phyloP scores from a whole-genome alignment of 2,888 invertebrate genomes.

The Linnaemya vulpina region DNA sequence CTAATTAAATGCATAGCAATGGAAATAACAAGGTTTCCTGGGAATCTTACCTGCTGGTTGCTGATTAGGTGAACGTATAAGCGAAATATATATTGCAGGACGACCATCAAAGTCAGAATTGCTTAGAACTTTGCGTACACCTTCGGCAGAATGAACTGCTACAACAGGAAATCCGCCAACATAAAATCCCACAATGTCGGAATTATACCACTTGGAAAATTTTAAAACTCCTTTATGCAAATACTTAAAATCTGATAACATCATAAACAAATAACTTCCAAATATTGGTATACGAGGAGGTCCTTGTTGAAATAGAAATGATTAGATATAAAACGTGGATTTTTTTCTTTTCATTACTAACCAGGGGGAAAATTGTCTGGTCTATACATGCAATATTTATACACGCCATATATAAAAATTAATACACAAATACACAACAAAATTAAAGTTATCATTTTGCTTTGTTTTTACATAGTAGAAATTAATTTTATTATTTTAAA shows the following conservation, averaged over 20 bases:
- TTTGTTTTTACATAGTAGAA: not conserved
- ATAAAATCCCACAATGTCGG: conserved; percentile 85
- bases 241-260: conserved; percentile 84
- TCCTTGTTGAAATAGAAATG: conserved; percentile 82
- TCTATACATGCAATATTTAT: conserved; percentile 82
- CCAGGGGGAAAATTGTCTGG: conserved; percentile 86
- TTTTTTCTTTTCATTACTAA: conserved; percentile 76
- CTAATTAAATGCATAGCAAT: too few relatives aligned
- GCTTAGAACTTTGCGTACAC: conserved; percentile 85
- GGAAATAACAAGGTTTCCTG: too few relatives aligned
- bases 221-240: conserved; percentile 84
- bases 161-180: conserved; percentile 84
- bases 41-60: conserved; percentile 77
- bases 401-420: conserved; percentile 81
- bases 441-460: conserved; percentile 79
- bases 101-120: conserved; percentile 87
- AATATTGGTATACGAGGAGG: conserved; percentile 86
- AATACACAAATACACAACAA: conserved; percentile 79
- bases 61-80: conserved; percentile 84
- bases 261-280: conserved; percentile 86
- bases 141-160: conserved; percentile 84
- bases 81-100: conserved; percentile 83
- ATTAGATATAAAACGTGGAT: not conserved
- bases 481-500: conserved; percentile 13
- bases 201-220: conserved; percentile 85